Conservation (phyloP, 2,888 invertebrate species). For the Sarcophaga rosellei region DNA sequence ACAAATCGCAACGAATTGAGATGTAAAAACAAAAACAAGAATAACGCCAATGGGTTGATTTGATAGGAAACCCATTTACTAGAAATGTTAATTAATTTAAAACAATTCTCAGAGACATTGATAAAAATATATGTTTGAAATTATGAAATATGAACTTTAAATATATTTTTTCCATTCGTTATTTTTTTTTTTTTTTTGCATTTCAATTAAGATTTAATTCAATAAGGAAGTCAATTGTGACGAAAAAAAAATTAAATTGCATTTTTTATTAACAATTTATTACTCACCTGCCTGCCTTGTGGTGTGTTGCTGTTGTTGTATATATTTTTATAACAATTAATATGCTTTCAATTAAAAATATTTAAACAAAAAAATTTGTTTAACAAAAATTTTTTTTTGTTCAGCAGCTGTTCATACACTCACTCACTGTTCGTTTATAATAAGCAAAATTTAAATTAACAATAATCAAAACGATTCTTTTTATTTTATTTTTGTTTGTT, state of each 20-base stretch:
- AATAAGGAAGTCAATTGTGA: conserved; percentile 58
- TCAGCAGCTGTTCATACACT: conserved; percentile 57
- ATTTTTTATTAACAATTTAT: conserved; percentile 51
- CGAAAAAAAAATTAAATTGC: not conserved
- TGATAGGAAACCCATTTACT: no score
- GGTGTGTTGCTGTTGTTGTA: conserved; percentile 31
- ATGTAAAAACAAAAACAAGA: conserved; percentile 44
- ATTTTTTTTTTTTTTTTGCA: conserved; percentile 5
- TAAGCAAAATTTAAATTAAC: conserved; percentile 47
- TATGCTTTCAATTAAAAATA: conserved; percentile 44
- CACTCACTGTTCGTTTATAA: conserved; percentile 42
- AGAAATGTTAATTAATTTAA: not conserved
- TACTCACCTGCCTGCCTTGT: conserved; percentile 57
- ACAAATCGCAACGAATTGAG: conserved; percentile 37
- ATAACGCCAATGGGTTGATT: not conserved
- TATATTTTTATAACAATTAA: conserved; percentile 45
- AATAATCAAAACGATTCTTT: conserved; percentile 16
- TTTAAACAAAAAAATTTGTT: conserved; percentile 9
- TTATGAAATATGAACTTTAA: conserved; percentile 32
- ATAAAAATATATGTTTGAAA: not conserved
- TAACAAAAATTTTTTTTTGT: not conserved
- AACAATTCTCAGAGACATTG: no score
- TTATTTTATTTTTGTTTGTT: not conserved
- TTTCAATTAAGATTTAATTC: conserved; percentile 45
- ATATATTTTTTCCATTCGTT: conserved; percentile 12